Base-by-base conservation (phyloP, 2,888 invertebrate species). In the Loripinus fragilis region DNA sequence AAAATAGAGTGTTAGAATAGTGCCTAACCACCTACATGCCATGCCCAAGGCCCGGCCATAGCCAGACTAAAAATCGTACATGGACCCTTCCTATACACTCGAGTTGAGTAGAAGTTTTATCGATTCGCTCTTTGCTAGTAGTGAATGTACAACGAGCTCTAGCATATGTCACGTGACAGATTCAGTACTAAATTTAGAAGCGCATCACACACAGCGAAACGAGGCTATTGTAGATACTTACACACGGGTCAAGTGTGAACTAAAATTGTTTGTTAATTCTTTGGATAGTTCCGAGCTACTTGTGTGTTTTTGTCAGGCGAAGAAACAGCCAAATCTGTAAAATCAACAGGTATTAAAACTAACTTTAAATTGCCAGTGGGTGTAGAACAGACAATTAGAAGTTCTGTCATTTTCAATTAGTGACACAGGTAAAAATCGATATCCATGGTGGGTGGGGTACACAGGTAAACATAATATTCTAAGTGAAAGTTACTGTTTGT, bases 151-250 rank as follows among this genome's bases (percentile, higher is more conserved):
- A n/a, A n/a, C n/a, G n/a, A n/a, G n/a, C n/a, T n/a, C n/a, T 33
- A 60, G 33, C 60, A 60, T 8, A 38, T 38, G 38, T 28, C 60
- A 60, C 60, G 60, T 60, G 60, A 60, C 33, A 33, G 60, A 60
- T 5, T 60, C 60, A 60, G 30, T 60, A 17, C 8, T 33, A 12
- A 38, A 38, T 38, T 30, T 8, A 33, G 5, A 17, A 33, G 60
- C 60, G 60, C 33, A 60, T 33, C 1, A 30, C 33, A 33, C 8
- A 33, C 33, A 5, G 5, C 52, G 25, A 38, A 52, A 28, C 52
- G 52, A 52, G 52, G 52, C 52, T 28, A 5, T 25, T 10, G 52
- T 33, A n/a, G 25, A 23, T 60, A n/a, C n/a, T 33, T 33, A 60
- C 10, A 60, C 30, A 8, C 30, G 60, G 60, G 60, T 60, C 60